Percentiles rank a stretch among this genome's conserved stretches.
Evolutionary conservation across 2,113 vertebrate species (phyloP).

Genomic region (Macquaria australasica): DNA sequence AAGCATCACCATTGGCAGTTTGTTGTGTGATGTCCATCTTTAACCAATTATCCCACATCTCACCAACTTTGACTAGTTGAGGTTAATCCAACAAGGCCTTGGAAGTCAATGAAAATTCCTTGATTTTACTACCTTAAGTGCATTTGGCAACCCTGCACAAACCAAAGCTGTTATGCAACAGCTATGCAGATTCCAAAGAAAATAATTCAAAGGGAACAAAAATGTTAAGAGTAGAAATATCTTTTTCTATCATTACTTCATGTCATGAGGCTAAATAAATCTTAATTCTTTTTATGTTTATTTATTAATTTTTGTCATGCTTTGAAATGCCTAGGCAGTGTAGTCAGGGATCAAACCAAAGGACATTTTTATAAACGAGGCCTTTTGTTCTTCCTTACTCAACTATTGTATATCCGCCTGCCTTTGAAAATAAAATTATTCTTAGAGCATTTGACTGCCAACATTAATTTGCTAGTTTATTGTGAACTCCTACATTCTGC

Average conservation of each 20-base stretch:
- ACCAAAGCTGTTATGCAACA: background rate
- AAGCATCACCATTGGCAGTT: background rate
- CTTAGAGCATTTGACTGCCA: background rate
- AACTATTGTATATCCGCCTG: background rate
- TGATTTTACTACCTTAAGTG: background rate
- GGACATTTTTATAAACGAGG: slow-evolving; percentile 8
- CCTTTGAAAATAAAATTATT: slow-evolving; percentile 31
- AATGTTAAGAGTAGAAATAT: too few species aligned
- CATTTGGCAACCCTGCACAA: background rate
- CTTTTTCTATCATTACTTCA: background rate
- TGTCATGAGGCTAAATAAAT: slow-evolving; percentile 16
- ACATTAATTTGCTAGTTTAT: background rate
- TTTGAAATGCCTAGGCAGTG: background rate
- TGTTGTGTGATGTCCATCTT: background rate
- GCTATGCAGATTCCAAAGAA: slow-evolving; percentile 10
- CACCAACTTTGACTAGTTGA: background rate
- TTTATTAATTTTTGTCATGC: background rate
- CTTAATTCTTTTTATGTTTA: background rate
- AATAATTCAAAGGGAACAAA: background rate
- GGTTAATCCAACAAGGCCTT: background rate
- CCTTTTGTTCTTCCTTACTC: slow-evolving; percentile 23
- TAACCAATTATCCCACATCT: background rate
- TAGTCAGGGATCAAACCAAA: slow-evolving; percentile 17
- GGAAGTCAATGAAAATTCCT: background rate
- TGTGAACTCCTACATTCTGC: background rate